Evolutionary conservation across 2,888 invertebrate species (phyloP).

Genomic region (Colletes collaris): DNA sequence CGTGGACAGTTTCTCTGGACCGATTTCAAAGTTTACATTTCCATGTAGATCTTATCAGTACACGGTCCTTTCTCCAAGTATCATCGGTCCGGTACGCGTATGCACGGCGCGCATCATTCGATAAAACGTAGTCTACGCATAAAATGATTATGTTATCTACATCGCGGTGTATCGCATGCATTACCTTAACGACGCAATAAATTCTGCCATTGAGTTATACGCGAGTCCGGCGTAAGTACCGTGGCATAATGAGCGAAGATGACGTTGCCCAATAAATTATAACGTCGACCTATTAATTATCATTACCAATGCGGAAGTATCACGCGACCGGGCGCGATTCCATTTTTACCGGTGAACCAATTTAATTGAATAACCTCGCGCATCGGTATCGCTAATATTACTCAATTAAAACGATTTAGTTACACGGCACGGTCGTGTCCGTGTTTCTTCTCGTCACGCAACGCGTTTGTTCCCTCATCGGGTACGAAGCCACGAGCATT

Average conservation of each 20-base stretch:
- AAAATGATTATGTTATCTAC: conserved; percentile 53
- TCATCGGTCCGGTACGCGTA: background rate
- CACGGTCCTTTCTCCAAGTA: too few species aligned
- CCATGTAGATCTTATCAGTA: too few species aligned
- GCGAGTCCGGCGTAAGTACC: conserved; percentile 12
- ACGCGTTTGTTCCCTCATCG: background rate
- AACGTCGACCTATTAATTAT: conserved; percentile 53
- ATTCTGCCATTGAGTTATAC: conserved; percentile 55
- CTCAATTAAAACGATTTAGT: conserved; percentile 36
- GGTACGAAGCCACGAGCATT: background rate
- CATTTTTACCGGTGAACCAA: conserved; percentile 10
- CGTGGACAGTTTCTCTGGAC: too few species aligned
- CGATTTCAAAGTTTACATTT: too few species aligned
- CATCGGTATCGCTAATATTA: conserved; percentile 7
- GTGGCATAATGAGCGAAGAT: conserved; percentile 53
- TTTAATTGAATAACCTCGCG: conserved; percentile 18
- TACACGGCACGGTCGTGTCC: background rate
- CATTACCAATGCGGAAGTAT: conserved; percentile 46
- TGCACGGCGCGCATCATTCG: conserved; percentile 24
- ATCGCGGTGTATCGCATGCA: conserved; percentile 43
- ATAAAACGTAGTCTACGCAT: conserved; percentile 34
- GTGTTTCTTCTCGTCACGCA: background rate
- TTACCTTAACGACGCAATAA: conserved; percentile 56
- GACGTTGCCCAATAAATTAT: conserved; percentile 51
- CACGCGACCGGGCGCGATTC: conserved; percentile 15